Evolutionary conservation across 2,888 invertebrate genomes (phyloP).

Genomic region (Bembecia ichneumoniformis): DNA sequence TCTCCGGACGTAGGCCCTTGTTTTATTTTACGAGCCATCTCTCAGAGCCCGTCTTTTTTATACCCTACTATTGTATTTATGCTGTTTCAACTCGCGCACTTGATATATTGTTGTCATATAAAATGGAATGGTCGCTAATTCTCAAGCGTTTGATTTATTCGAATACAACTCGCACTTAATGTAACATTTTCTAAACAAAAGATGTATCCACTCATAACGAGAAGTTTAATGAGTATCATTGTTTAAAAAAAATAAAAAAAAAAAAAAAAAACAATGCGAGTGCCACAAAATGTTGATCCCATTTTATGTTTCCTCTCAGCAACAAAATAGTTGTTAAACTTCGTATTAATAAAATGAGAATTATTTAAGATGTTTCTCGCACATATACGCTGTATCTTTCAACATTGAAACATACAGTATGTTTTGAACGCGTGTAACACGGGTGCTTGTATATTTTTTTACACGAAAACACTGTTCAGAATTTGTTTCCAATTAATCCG

Average conservation of each 20-base stretch:
- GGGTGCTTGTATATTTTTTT: not conserved
- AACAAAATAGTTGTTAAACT: slow-evolving; percentile 37
- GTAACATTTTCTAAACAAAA: not conserved
- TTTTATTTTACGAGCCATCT: slow-evolving; percentile 70
- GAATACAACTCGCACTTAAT: not conserved
- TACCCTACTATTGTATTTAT: slow-evolving; percentile 53
- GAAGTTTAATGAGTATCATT: no score
- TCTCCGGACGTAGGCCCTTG: slow-evolving; percentile 67
- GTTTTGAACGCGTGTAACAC: not conserved
- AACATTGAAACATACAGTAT: not conserved
- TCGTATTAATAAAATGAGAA: slow-evolving; percentile 21
- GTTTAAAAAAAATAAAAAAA: no score
- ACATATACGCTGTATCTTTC: slow-evolving; percentile 4
- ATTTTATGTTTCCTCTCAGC: no score
- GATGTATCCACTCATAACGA: no score
- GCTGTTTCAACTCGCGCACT: slow-evolving; percentile 45
- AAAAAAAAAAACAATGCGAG: no score
- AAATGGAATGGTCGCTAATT: slow-evolving; percentile 40
- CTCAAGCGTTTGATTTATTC: slow-evolving; percentile 27
- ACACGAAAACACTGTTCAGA: slow-evolving; percentile 13
- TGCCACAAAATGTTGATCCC: no score
- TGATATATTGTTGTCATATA: slow-evolving; percentile 57
- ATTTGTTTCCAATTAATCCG: slow-evolving; percentile 39
- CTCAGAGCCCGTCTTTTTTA: slow-evolving; percentile 49
- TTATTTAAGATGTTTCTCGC: slow-evolving; percentile 20